These are phyloP conservation scores for Euglossa dilemma DNA, from an alignment of 1,140 invertebrate species.

Conservation along the genomic window DNA sequence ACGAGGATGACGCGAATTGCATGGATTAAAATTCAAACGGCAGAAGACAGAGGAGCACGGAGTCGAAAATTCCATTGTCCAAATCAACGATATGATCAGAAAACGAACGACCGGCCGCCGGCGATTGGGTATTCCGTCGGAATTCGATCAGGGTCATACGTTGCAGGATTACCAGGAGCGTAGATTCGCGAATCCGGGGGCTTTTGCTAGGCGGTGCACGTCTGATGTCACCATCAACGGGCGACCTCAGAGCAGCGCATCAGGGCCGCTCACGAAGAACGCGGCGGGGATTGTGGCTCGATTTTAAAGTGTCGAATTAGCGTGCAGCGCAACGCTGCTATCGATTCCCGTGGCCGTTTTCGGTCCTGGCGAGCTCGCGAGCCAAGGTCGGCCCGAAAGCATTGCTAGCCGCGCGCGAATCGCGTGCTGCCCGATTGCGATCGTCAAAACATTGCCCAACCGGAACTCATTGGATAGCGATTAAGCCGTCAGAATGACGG, in stretches of 20 bases:
- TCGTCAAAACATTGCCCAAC: constrained; percentile 28
- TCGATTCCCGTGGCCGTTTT: constrained; percentile 57
- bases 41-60: background rate
- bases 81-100: too few species aligned
- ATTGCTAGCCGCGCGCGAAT: constrained; percentile 9
- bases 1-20: too few species aligned
- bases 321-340: constrained; percentile 53
- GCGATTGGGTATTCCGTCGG: constrained; percentile 35
- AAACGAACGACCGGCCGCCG: background rate
- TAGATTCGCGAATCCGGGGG: constrained; percentile 34
- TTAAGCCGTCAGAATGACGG: constrained; percentile 1
- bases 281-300: constrained; percentile 66
- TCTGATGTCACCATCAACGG: constrained; percentile 73
- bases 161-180: constrained; percentile 48
- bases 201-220: constrained; percentile 72
- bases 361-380: constrained; percentile 27
- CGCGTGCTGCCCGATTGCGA: constrained; percentile 17
- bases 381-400: constrained; percentile 47
- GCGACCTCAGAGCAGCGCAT: constrained; percentile 68
- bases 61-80: background rate
- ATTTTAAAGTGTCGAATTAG: constrained; percentile 75
- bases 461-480: constrained; percentile 5
- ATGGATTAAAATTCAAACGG: background rate
- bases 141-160: constrained; percentile 57
- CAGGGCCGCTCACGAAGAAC: constrained; percentile 69